phyloP scores from a whole-genome alignment of 2,888 invertebrate genomes.

The Plagiodera versicolora region DNA sequence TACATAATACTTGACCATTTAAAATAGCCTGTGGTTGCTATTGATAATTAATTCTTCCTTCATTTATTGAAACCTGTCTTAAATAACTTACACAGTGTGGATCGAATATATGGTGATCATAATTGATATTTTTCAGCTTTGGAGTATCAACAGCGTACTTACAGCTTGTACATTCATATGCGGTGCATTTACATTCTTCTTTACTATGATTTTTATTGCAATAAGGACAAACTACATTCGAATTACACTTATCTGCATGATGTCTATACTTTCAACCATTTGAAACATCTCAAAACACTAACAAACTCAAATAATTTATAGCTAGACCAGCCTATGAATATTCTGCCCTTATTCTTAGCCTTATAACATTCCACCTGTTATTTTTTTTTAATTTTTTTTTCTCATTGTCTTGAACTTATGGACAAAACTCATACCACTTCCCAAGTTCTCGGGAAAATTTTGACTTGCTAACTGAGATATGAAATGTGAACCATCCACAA shows the following conservation, averaged over 20 bases:
- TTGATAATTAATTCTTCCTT: not conserved
- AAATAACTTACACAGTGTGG: not conserved
- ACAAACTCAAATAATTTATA: not conserved
- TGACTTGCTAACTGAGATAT: too few species aligned
- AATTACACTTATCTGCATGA: not conserved
- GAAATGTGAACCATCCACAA: too few species aligned
- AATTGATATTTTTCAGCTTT: not conserved
- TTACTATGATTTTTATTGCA: not conserved
- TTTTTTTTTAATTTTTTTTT: too few species aligned
- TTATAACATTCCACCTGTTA: not conserved
- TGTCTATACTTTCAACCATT: not conserved
- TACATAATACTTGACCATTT: not conserved
- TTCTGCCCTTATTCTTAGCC: not conserved
- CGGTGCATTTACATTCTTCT: not conserved
- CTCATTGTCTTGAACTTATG: too few species aligned
- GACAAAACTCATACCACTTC: too few species aligned
- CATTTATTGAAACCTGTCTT: not conserved
- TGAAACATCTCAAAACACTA: conserved; percentile 1
- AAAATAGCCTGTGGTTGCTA: not conserved
- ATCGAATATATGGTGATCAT: not conserved
- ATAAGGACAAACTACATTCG: not conserved
- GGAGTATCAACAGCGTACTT: not conserved
- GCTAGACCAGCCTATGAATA: not conserved
- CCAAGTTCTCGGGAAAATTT: too few species aligned
- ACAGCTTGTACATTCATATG: not conserved